Evolutionary conservation across 2,888 invertebrate genomes (phyloP).

Genomic region (Eilema griseolum): DNA sequence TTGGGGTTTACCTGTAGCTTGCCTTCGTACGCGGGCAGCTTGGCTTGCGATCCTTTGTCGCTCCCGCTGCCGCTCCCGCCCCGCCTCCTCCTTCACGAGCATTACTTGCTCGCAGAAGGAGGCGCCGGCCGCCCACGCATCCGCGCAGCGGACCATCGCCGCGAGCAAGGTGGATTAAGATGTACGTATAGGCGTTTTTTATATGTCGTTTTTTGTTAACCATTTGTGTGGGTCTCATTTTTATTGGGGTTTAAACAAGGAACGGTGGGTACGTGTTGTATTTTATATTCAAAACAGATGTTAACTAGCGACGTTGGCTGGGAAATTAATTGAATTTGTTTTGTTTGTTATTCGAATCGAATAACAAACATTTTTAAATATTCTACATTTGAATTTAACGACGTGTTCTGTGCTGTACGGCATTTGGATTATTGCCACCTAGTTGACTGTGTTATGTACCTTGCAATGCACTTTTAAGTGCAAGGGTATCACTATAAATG

Average conservation of each 20-base stretch:
- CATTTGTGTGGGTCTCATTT: constrained; percentile 78
- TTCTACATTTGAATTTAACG: constrained; percentile 70
- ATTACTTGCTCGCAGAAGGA: too few species aligned
- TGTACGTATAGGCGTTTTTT: constrained; percentile 78
- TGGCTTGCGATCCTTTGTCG: too few species aligned
- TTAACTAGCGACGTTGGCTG: constrained; percentile 75
- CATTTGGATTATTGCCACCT: constrained; percentile 51
- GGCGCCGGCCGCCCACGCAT: too few species aligned
- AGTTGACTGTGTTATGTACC: constrained; percentile 39
- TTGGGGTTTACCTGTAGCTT: too few species aligned
- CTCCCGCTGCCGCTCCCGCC: too few species aligned
- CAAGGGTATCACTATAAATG: constrained; percentile 42
- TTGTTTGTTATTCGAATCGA: constrained; percentile 79
- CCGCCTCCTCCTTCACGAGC: too few species aligned
- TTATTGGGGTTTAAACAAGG: constrained; percentile 77
- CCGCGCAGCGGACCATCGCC: too few species aligned
- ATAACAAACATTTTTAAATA: constrained; percentile 76
- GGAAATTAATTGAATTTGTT: constrained; percentile 82
- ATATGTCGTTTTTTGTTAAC: constrained; percentile 71
- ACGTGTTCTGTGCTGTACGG: constrained; percentile 45
- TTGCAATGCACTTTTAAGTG: constrained; percentile 53
- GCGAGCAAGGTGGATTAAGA: too few species aligned
- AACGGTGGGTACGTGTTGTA: constrained; percentile 70
- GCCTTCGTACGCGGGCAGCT: too few species aligned
- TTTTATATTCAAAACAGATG: constrained; percentile 86